phyloP scores from a whole-genome alignment of 2,888 invertebrate genomes.

The Creontiades dilutus region DNA sequence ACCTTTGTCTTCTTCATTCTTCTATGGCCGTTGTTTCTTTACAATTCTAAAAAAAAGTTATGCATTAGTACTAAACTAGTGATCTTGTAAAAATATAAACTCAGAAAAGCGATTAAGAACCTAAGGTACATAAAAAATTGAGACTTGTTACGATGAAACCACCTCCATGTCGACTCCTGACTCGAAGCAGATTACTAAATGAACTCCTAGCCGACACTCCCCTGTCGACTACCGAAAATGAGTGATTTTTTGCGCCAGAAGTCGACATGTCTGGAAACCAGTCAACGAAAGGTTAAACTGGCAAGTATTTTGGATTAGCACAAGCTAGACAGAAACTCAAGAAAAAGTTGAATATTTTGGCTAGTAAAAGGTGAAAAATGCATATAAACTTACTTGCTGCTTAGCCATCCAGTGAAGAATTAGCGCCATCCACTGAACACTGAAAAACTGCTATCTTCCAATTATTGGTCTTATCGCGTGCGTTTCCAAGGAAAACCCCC shows the following conservation, averaged over 20 bases:
- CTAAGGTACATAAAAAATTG: too few relatives aligned
- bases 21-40: too few relatives aligned
- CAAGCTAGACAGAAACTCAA: constrained; percentile 10
- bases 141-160: too few relatives aligned
- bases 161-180: too few relatives aligned
- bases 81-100: too few relatives aligned
- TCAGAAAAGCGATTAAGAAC: too few relatives aligned
- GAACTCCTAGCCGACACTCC: too few relatives aligned
- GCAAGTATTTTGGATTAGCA: constrained; percentile 34
- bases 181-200: too few relatives aligned
- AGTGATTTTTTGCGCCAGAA: constrained; percentile 6
- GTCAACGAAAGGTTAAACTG: constrained; percentile 37
- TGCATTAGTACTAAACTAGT: too few relatives aligned
- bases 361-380: neutral
- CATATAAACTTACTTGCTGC: constrained; percentile 11
- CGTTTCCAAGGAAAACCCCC: neutral
- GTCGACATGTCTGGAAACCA: constrained; percentile 42
- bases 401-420: constrained; percentile 3
- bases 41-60: too few relatives aligned
- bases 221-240: neutral
- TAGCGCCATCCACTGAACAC: neutral
- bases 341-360: neutral
- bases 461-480: neutral
- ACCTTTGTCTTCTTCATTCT: too few relatives aligned
- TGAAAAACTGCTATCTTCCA: constrained; percentile 6